phyloP scores from a whole-genome alignment of 1,140 invertebrate species.

The Heliconius hewitsoni region DNA sequence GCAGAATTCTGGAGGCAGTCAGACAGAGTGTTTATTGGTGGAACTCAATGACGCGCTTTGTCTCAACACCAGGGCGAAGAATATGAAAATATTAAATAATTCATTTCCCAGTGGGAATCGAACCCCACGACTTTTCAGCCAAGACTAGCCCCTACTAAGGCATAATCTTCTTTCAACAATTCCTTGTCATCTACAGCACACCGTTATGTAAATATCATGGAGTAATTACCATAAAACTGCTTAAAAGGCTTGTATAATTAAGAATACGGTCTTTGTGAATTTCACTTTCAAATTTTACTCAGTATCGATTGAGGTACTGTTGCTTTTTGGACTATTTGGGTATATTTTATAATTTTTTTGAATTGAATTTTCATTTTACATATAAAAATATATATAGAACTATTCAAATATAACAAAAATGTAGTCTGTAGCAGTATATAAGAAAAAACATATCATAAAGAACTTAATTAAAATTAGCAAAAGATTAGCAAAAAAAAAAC shows the following conservation, averaged over 20 bases:
- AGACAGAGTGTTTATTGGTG: too few relatives aligned
- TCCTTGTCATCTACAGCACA: slow-evolving; percentile 25
- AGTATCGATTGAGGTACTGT: slow-evolving; percentile 3
- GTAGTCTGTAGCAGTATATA: too few relatives aligned
- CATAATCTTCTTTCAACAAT: background rate
- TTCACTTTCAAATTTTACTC: slow-evolving; percentile 44
- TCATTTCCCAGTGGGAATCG: too few relatives aligned
- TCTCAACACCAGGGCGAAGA: too few relatives aligned
- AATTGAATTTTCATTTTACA: too few relatives aligned
- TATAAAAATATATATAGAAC: too few relatives aligned
- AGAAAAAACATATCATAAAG: background rate
- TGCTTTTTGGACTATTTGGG: background rate
- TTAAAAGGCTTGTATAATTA: slow-evolving; percentile 54
- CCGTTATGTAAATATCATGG: slow-evolving; percentile 53
- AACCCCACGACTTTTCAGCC: background rate
- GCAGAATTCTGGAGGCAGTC: too few relatives aligned
- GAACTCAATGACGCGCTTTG: too few relatives aligned
- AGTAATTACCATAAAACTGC: slow-evolving; percentile 52
- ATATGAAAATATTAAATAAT: too few relatives aligned
- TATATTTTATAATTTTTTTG: too few relatives aligned
- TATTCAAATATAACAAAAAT: background rate
- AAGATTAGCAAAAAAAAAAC: background rate
- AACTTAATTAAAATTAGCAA: slow-evolving; percentile 39
- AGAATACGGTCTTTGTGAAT: slow-evolving; percentile 53
- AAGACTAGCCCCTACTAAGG: background rate